A percentile compares a stretch with the other conserved stretches of the same genome.
Conservation (phyloP, 2,113 vertebrate genomes). For the Perccottus glenii region DNA sequence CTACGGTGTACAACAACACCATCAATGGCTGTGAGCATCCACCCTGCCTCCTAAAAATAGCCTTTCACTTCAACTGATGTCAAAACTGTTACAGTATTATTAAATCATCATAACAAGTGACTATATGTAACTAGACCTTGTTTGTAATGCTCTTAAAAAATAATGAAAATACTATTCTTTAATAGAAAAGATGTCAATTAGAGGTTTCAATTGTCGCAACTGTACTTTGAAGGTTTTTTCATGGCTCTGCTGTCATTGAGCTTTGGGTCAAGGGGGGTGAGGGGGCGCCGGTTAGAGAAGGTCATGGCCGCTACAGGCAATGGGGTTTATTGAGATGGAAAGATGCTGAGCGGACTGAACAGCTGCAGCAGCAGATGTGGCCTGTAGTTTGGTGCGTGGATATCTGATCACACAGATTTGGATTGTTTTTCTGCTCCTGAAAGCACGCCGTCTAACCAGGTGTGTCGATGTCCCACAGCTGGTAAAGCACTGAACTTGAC, state of each 20-base stretch:
- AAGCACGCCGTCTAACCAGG: slow-evolving; percentile 20
- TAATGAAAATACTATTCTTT: neutral
- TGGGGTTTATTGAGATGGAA: slow-evolving; percentile 42
- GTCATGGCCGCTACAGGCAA: slow-evolving; percentile 45
- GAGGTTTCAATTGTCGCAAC: neutral
- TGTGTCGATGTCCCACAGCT: slow-evolving; percentile 36
- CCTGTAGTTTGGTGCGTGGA: slow-evolving; percentile 7
- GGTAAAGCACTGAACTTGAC: slow-evolving; percentile 5
- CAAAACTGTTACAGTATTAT: slow-evolving; percentile 21
- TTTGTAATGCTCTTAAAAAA: neutral
- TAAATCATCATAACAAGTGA: neutral
- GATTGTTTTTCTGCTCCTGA: slow-evolving; percentile 13
- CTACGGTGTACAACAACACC: slow-evolving; percentile 87
- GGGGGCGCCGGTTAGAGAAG: slow-evolving; percentile 30
- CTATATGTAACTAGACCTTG: neutral
- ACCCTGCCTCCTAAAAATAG: slow-evolving; percentile 13
- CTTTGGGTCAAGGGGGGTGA: slow-evolving; percentile 10
- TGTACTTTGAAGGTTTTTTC: neutral
- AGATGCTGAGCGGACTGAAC: slow-evolving; percentile 17
- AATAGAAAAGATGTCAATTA: neutral
- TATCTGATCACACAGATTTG: slow-evolving; percentile 19
- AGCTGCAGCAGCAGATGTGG: slow-evolving; percentile 46
- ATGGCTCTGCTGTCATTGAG: slow-evolving; percentile 7
- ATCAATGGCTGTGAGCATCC: slow-evolving; percentile 93
- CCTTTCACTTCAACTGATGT: too few relatives aligned